These are phyloP conservation scores for Crotalus viridis DNA, from an alignment of 2,113 vertebrate species.

Conservation along the genomic window DNA sequence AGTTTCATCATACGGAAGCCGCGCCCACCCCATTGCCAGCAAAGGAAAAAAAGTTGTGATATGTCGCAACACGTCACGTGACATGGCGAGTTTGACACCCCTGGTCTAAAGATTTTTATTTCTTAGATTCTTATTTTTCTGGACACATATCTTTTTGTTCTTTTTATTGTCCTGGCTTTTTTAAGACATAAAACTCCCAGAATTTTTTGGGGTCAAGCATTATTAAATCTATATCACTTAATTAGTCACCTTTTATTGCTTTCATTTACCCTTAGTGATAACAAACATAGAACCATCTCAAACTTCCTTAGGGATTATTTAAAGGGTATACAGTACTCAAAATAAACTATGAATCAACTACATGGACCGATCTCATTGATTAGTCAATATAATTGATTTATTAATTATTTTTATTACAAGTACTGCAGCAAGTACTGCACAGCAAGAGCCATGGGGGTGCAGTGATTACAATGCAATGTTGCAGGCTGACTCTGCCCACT, in stretches of 20 bases:
- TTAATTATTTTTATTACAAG: background rate
- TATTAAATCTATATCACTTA: background rate
- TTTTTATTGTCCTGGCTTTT: background rate
- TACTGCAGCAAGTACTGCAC: background rate
- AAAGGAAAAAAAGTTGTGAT: too few relatives aligned
- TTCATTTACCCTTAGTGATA: background rate
- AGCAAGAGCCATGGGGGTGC: background rate
- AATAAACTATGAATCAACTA: background rate
- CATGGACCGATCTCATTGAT: background rate
- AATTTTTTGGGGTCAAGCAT: background rate
- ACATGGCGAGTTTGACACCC: too few relatives aligned
- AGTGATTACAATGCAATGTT: background rate
- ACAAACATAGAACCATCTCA: background rate
- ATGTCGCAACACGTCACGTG: too few relatives aligned
- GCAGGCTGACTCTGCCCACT: background rate
- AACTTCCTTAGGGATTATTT: background rate
- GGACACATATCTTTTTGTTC: background rate
- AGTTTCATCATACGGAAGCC: too few relatives aligned
- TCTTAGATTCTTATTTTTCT: background rate
- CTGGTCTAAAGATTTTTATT: background rate
- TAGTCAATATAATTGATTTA: background rate
- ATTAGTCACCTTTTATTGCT: background rate
- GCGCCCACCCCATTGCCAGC: too few relatives aligned
- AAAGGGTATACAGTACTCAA: background rate
- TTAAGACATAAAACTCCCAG: background rate